Percentiles rank a stretch among this genome's conserved stretches.
Evolutionary conservation across 2,113 vertebrate genomes (phyloP).

Genomic region (Pseudorectes ferrugineus): DNA sequence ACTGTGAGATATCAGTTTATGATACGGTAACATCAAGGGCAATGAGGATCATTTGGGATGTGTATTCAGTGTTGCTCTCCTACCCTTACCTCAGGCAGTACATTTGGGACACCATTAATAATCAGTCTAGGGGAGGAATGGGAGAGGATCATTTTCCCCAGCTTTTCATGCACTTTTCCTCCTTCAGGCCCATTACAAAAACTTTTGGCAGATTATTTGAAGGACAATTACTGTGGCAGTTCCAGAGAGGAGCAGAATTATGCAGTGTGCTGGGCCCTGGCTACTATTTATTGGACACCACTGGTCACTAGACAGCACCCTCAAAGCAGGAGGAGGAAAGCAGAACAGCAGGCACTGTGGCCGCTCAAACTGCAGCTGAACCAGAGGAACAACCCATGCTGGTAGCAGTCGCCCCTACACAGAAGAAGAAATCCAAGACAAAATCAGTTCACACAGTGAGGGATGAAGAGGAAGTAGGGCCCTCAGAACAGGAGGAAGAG

Average conservation of each 20-base stretch:
- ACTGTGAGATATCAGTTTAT: not conserved
- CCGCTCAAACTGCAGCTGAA: not conserved
- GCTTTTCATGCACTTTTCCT: not conserved
- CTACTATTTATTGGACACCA: fast-evolving
- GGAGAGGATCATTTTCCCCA: not conserved
- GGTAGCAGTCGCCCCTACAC: not conserved
- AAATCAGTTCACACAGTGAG: not conserved
- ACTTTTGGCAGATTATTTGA: not conserved
- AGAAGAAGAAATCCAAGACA: not conserved
- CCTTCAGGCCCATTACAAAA: not conserved
- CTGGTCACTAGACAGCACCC: not conserved
- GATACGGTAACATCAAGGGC: not conserved
- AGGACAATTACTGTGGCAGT: not conserved
- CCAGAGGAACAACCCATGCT: not conserved
- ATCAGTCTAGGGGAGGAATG: not conserved
- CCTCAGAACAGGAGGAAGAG: not conserved
- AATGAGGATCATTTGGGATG: not conserved
- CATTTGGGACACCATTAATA: not conserved
- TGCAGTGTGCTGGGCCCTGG: not conserved
- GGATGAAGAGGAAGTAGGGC: not conserved
- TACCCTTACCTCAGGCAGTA: not conserved
- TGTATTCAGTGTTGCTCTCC: not conserved
- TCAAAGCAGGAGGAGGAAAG: not conserved
- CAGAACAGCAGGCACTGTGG: not conserved
- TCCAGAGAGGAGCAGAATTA: not conserved